These are phyloP conservation scores for Actinostola sp. DNA, from an alignment of 92 coral and sea anemone species.

Conservation along the genomic window DNA sequence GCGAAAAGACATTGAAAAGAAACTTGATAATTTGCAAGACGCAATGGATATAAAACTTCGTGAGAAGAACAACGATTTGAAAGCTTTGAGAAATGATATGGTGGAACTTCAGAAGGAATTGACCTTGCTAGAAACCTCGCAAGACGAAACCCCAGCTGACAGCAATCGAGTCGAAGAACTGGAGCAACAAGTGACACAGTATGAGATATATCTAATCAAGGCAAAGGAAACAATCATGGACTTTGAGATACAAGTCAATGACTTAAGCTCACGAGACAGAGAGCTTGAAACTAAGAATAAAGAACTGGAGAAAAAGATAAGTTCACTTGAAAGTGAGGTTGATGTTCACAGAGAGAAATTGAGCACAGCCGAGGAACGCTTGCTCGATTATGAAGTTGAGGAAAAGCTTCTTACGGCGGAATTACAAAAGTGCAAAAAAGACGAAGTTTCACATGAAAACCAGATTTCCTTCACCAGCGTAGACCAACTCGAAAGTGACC, in stretches of 20 bases:
- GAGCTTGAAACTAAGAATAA: conserved; percentile 42
- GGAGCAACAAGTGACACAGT: conserved; percentile 11
- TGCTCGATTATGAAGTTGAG: conserved; percentile 68
- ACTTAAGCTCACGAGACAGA: conserved; percentile 48
- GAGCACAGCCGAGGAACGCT: conserved; percentile 55
- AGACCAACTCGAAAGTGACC: conserved; percentile 6
- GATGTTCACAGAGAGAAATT: conserved; percentile 56
- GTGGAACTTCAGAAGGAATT: conserved; percentile 16
- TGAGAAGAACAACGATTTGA: conserved; percentile 19
- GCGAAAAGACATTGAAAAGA: conserved; percentile 21
- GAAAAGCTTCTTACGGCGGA: conserved; percentile 71
- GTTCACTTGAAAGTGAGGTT: conserved; percentile 50
- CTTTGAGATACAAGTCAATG: conserved; percentile 27
- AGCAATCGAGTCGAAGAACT: conserved; percentile 9
- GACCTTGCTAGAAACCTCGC: not conserved
- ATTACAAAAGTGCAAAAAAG: conserved; percentile 59
- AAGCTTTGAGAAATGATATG: conserved; percentile 23
- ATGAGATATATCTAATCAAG: conserved; percentile 6
- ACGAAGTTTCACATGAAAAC: conserved; percentile 17
- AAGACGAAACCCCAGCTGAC: conserved; percentile 4
- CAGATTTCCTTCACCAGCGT: conserved; percentile 9
- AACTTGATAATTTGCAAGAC: conserved; percentile 19
- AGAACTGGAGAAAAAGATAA: conserved; percentile 59
- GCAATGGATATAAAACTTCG: conserved; percentile 19
- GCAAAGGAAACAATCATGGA: conserved; percentile 44